These are phyloP conservation scores for Geophilus truncorum DNA, from an alignment of 2,888 invertebrate genomes.

Conservation along the genomic window DNA sequence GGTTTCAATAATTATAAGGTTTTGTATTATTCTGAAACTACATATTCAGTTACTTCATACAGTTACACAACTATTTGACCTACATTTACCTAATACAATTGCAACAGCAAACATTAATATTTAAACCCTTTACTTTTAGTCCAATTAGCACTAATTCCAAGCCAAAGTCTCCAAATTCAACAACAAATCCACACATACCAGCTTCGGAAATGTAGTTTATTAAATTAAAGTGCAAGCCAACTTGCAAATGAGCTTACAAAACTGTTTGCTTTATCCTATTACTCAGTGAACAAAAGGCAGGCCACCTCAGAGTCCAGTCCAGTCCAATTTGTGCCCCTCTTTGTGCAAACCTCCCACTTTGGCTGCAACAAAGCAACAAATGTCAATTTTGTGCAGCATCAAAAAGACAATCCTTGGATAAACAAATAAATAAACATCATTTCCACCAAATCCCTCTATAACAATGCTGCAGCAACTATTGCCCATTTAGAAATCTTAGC, in stretches of 20 bases:
- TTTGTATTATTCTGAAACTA: too few species aligned
- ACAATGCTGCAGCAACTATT: neutral
- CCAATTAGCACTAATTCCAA: neutral
- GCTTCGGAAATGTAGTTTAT: neutral
- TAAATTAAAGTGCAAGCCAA: neutral
- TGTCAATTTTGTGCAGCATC: neutral
- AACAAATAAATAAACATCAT: neutral
- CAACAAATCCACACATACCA: neutral
- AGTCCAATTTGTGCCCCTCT: neutral
- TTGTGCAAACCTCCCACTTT: too few species aligned
- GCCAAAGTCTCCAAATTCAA: neutral
- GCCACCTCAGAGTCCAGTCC: constrained; percentile 5
- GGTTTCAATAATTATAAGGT: too few species aligned
- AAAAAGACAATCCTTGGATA: too few species aligned
- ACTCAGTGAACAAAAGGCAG: neutral
- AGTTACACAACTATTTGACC: too few species aligned
- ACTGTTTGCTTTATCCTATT: constrained; percentile 19
- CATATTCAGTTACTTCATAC: too few species aligned
- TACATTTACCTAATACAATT: neutral
- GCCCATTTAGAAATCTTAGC: neutral
- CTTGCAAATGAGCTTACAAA: constrained; percentile 19
- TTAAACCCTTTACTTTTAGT: neutral
- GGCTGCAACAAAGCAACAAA: neutral
- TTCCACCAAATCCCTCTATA: neutral
- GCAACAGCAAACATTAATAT: neutral